phyloP scores from a whole-genome alignment of 2,888 invertebrate genomes.

The Phaedon cochleariae region DNA sequence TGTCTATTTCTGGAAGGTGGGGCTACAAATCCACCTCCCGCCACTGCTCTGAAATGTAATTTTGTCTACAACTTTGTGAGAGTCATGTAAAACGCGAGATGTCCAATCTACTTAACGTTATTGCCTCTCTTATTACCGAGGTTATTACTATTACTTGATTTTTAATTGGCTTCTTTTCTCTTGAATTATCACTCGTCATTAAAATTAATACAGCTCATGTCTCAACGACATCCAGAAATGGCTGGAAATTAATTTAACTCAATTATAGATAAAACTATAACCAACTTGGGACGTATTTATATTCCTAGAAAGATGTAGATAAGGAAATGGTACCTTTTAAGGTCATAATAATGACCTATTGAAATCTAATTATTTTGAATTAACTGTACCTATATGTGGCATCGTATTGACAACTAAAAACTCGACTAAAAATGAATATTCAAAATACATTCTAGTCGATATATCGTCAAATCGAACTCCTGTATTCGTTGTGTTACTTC shows the following conservation, averaged over 20 bases:
- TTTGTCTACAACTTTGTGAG: too few species aligned
- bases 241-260: background rate
- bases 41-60: too few species aligned
- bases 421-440: too few species aligned
- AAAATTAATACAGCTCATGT: constrained; percentile 9
- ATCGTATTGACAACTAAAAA: too few species aligned
- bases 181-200: constrained; percentile 9
- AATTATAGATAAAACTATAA: background rate
- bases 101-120: background rate
- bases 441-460: too few species aligned
- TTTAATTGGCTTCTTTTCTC: constrained; percentile 8
- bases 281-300: background rate
- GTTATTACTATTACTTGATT: too few species aligned
- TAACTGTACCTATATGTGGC: background rate
- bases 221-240: background rate
- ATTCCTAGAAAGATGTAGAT: background rate
- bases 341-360: background rate
- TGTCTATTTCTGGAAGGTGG: too few species aligned
- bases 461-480: too few species aligned
- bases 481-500: too few species aligned
- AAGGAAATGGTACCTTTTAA: background rate
- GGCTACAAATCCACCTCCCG: too few species aligned
- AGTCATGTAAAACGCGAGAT: too few species aligned
- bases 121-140: too few species aligned
- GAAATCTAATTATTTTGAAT: background rate